Percentiles rank a stretch among this genome's conserved stretches.
Evolutionary conservation across 2,113 vertebrate species (phyloP).

Genomic region (Saimiri boliviensis): DNA sequence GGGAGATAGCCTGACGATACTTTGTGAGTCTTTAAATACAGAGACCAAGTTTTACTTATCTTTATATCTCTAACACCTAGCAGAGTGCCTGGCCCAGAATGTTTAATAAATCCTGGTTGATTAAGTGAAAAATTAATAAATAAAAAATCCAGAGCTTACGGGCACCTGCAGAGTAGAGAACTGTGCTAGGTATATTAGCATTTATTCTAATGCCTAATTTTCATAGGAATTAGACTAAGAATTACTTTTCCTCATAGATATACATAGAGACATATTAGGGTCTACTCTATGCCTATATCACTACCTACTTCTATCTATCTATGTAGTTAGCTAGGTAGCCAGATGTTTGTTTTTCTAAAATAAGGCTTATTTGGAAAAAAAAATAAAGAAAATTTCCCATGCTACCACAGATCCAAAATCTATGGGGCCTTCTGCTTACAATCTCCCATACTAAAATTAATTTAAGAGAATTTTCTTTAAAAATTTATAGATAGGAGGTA

Average conservation of each 20-base stretch:
- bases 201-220: slow-evolving; percentile 6
- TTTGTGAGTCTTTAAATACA: not conserved
- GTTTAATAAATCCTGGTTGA: not conserved
- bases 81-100: not conserved
- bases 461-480: not conserved
- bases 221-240: not conserved
- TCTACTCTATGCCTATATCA: not conserved
- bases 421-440: not conserved
- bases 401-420: not conserved
- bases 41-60: not conserved
- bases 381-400: not conserved
- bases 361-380: not conserved
- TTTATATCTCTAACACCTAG: not conserved
- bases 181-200: not conserved
- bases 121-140: slow-evolving; percentile 6
- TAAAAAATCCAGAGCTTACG: slow-evolving; percentile 17
- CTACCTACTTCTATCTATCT: not conserved
- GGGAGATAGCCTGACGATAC: not conserved
- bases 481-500: not conserved
- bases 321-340: not conserved
- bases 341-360: not conserved
- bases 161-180: not conserved
- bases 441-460: not conserved
- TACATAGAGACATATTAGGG: not conserved
- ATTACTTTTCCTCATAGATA: not conserved